Base-by-base conservation (phyloP, 2,888 invertebrate species). In the Scelioninae gen. 1 region DNA sequence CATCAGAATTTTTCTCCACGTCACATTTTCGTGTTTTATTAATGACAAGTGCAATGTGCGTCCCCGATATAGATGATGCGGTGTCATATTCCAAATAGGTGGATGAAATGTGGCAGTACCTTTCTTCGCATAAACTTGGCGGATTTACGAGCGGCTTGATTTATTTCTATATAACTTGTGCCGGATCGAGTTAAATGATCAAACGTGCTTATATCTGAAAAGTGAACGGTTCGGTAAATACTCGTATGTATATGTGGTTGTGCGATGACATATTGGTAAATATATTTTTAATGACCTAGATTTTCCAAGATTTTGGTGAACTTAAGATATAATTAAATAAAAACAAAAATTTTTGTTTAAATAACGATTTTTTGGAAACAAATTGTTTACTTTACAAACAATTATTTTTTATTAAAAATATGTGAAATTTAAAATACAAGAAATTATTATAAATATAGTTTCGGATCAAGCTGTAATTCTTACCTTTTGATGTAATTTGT, bases 61-160 rank as follows among this genome's bases (percentile, higher is more conserved):
- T n/a, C 10, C 32, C 8, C 13, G 32, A 63, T 63, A 63, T 63
- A n/a, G 34, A 47, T 63, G 63, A 63, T 4, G 45, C 9, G 47
- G 32, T 63, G 63, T 47, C 34, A 63, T 63, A 63, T 47, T 63
- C 15, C 47, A 63, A 63, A 63, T 63, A 63, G 63, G 32, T 63
- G 63, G 34, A 47, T 63, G 63, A 63, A 63, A 47, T 63, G 47
- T 63, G 63, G 63, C 7, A 45, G 32, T 29, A 10, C 43, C 16
- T 45, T 62, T 58, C 58, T 43, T 58, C 23, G 58, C 58, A 43
- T 43, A 58, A 43, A 38, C 11, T 38, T 38, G 38, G 15, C 38
- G 38, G 56, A 56, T 56, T 34, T 56, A 56, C 11, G 38, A 56
- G 29, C 38, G 16, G 15, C 31, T 62, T 62, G 60, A 62, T 62